Base-by-base conservation (phyloP, 2,888 invertebrate genomes). In the Notodonta ziczac region DNA sequence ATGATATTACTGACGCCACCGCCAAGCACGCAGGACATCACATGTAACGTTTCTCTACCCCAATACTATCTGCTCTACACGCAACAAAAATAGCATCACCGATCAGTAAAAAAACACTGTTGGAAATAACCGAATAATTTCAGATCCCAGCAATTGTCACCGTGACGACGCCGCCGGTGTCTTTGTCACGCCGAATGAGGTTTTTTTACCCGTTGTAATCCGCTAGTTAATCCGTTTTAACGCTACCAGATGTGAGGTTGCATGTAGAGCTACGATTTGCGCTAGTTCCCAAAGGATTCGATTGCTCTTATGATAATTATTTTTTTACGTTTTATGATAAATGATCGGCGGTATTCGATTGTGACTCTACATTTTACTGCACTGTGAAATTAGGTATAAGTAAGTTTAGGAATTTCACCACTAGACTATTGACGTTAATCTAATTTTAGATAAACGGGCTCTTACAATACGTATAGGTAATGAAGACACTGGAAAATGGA, bases 151-250 rank as follows among this genome's bases (percentile, higher is more conserved):
- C 91, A 86, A 89, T 92, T 90, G 92, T 92, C 92, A 92, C 92
- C 88, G 85, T 89, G 87, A 85, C 88, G 85, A 71, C 79, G 74
- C 81, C 76, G 87, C 75, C 93, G 91, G 93, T 89, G 88, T 91
- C 91, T 92, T 92, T 93, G 90, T 89, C 80, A 76, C 68, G 66
- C 65, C 70, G 73, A 72, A 75, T 69, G 73, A 61, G 69, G 76
- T 77, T 80, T 85, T 90, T 92, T 90, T 88, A 82, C 72, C 60
- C 76, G 84, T 84, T 88, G 89, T 93, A 93, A 93, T 93, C 92
- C 90, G 84, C 80, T 77, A 70, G 84, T 83, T 93, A 93, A 93
- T 92, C 93, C 91, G 88, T 92, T 93, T 92, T 91, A 93, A 88
- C 90, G 87, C 88, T 83, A 85, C 89, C 93, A 93, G 91, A 93